These are phyloP conservation scores for Leucoraja ocellata DNA, from an alignment of 2,797 vertebrate genomes.

Conservation along the genomic window DNA sequence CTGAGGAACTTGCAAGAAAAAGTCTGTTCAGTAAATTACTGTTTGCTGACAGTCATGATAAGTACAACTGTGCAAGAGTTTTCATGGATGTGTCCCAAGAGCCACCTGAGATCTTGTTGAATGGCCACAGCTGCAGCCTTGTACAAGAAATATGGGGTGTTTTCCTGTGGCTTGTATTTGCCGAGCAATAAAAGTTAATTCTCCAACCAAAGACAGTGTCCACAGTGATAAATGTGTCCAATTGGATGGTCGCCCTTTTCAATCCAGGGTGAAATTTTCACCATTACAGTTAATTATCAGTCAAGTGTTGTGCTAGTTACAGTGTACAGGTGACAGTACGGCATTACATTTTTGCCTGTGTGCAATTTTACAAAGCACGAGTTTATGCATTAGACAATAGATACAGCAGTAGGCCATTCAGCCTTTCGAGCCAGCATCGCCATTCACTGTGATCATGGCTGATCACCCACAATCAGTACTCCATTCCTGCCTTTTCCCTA, in stretches of 20 bases:
- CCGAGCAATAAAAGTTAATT: background rate
- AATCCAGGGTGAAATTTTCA: background rate
- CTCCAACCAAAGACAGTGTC: background rate
- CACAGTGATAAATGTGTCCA: background rate
- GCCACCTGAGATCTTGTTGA: background rate
- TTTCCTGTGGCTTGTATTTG: background rate
- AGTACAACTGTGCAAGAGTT: background rate
- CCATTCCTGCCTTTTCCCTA: too few relatives aligned
- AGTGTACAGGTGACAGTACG: background rate
- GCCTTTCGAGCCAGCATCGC: too few relatives aligned
- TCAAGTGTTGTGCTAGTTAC: background rate
- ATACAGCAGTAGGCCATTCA: too few relatives aligned
- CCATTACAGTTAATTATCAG: background rate
- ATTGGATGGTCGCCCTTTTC: background rate
- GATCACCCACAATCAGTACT: too few relatives aligned
- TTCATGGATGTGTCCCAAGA: background rate
- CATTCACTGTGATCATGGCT: too few relatives aligned
- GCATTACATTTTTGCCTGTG: background rate
- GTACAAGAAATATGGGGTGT: background rate
- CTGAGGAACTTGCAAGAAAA: background rate
- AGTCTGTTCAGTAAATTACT: background rate
- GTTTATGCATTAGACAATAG: background rate
- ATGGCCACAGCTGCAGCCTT: background rate
- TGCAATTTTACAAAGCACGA: background rate
- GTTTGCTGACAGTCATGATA: background rate